A percentile compares a stretch with the other conserved stretches of the same genome.
Evolutionary conservation across 2,888 invertebrate genomes (phyloP).

Genomic region (Conomelus anceps): DNA sequence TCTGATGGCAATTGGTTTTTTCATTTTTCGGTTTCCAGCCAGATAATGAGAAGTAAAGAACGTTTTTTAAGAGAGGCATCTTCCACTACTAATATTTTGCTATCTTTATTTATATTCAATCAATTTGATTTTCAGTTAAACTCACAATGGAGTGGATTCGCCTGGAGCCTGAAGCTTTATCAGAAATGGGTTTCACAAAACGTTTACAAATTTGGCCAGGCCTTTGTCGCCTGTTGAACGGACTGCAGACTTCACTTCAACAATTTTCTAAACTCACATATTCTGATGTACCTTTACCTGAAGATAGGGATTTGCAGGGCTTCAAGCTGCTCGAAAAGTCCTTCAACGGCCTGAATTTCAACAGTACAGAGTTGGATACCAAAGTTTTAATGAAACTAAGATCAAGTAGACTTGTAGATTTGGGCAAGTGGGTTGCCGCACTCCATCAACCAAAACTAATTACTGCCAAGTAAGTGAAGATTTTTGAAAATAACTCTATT

Average conservation of each 20-base stretch:
- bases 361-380: slow-evolving; percentile 42
- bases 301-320: slow-evolving; percentile 72
- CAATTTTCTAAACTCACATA: slow-evolving; percentile 50
- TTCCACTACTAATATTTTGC: too few species aligned
- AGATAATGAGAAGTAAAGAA: too few species aligned
- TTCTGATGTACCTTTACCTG: slow-evolving; percentile 60
- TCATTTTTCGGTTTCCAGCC: too few species aligned
- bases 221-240: slow-evolving; percentile 65
- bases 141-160: slow-evolving; percentile 67
- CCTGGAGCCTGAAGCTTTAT: slow-evolving; percentile 49
- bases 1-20: too few species aligned
- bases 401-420: slow-evolving; percentile 46
- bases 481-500: too few species aligned
- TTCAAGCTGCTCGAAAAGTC: slow-evolving; percentile 64
- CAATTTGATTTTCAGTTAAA: slow-evolving; percentile 52
- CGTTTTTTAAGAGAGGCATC: too few species aligned
- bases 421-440: slow-evolving; percentile 47
- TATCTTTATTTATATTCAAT: slow-evolving; percentile 12
- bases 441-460: slow-evolving; percentile 43
- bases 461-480: slow-evolving; percentile 18
- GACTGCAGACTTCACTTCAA: slow-evolving; percentile 48
- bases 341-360: slow-evolving; percentile 47
- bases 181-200: slow-evolving; percentile 47
- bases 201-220: slow-evolving; percentile 71
- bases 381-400: slow-evolving; percentile 46